phyloP scores from a whole-genome alignment of 1,140 invertebrate genomes.

The Drosophila ambigua region DNA sequence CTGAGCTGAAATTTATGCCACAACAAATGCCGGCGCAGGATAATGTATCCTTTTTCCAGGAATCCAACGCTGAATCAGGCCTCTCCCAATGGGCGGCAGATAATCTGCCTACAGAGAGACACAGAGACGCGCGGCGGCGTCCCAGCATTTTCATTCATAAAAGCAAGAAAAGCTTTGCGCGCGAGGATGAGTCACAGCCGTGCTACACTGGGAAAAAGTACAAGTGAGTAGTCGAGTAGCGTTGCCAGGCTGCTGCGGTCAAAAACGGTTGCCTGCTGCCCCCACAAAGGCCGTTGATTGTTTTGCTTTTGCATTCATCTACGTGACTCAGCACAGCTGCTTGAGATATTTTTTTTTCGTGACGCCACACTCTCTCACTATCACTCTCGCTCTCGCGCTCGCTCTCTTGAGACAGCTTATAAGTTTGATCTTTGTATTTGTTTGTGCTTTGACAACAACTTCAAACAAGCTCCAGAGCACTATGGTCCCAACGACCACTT shows the following conservation, averaged over 20 bases:
- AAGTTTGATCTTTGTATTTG: conserved; percentile 43
- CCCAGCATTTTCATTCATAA: conserved; percentile 70
- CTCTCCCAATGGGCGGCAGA: neutral
- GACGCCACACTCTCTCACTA: neutral
- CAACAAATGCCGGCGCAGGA: conserved; percentile 78
- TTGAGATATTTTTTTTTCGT: conserved; percentile 20
- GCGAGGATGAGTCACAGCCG: conserved; percentile 44
- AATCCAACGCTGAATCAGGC: conserved; percentile 69
- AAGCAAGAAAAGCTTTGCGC: conserved; percentile 63
- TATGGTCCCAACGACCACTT: too few species aligned
- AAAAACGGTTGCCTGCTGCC: too few species aligned
- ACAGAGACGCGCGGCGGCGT: neutral
- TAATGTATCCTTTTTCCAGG: conserved; percentile 76
- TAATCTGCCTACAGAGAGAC: neutral
- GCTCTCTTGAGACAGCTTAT: conserved; percentile 33
- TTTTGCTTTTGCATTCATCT: conserved; percentile 23
- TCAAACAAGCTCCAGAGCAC: conserved; percentile 48
- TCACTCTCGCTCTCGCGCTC: neutral
- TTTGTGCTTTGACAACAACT: conserved; percentile 19
- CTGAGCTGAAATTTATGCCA: conserved; percentile 50
- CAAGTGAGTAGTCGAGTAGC: neutral
- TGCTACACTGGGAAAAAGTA: conserved; percentile 53
- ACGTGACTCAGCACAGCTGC: conserved; percentile 61
- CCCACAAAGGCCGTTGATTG: conserved; percentile 13
- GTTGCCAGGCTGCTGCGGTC: neutral